Base-by-base conservation (phyloP, 2,797 vertebrate genomes). In the Toxotes lorentzi region DNA sequence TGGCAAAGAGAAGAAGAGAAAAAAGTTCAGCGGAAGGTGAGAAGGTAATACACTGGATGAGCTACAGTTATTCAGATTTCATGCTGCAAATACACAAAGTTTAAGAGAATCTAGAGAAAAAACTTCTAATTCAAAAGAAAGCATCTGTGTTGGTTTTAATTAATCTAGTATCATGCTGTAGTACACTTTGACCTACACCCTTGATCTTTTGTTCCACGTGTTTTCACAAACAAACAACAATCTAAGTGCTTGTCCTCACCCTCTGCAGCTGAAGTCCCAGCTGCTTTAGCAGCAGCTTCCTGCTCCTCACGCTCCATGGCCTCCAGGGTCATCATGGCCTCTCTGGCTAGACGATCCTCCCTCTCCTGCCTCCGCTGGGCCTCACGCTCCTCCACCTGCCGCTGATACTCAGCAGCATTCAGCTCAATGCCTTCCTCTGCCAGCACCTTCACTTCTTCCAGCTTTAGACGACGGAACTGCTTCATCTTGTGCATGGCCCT, bases 401-500 rank as follows among this genome's bases (percentile, higher is more conserved):
- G 84, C 84, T 96, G 94, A 85, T 95, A 95, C 38, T 95, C 93
- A 0, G 54, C 90, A 23, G 94, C 90, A 19, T 95, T 95, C 76
- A 96, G 92, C 8, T 92, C 91, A 5, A 95, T 88, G n/a, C 96
- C 96, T 30, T 96, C 96, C 48, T 96, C 92, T 0, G 85, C 95
- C 4, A 97, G 93, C 21, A 95, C 92, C 84, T 97, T 98, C 81
- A 97, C 94, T 88, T 98, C 98, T 65, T 99, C 97, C 0, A 96
- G 95, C 89, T 98, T 99, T 24, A 98, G 94, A 73, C 97, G 96
- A 53, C 97, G 96, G 21, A 97, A 89, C 77, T 96, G 97, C 79
- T 95, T 96, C 83, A 96, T 96, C 88, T 97, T 98, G 81, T 96
- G 95, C 93, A 97, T 94, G 38, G 96, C 96, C 92, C 98, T 99